phyloP scores from a whole-genome alignment of 2,888 invertebrate genomes.

The Anaspis maculata region DNA sequence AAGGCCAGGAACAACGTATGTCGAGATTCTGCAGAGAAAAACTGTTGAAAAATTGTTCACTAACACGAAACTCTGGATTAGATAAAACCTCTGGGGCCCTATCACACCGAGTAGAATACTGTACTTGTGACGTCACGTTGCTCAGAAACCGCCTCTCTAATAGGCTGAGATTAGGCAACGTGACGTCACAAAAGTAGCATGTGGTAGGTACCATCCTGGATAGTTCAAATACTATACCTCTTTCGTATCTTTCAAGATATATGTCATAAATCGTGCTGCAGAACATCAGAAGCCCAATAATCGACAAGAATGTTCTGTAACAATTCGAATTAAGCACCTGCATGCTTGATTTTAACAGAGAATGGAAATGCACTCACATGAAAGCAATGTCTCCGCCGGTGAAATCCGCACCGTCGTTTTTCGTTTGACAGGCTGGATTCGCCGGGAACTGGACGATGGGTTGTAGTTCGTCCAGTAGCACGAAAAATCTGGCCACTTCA shows the following conservation, averaged over 20 bases:
- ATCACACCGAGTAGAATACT: too few relatives aligned
- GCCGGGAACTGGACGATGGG: not conserved
- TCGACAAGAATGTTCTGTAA: constrained; percentile 1
- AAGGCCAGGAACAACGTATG: constrained; percentile 23
- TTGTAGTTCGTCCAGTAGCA: not conserved
- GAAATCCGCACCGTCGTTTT: constrained; percentile 4
- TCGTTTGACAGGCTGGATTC: constrained; percentile 3
- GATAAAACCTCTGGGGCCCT: too few relatives aligned
- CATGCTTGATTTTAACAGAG: not conserved
- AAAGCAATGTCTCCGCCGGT: constrained; percentile 5
- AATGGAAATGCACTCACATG: constrained; percentile 9
- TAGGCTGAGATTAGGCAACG: too few relatives aligned
- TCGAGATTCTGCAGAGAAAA: constrained; percentile 16
- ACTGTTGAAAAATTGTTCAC: too few relatives aligned
- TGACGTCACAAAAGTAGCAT: constrained; percentile 1
- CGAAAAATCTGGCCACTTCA: constrained; percentile 9
- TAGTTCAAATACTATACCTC: not conserved
- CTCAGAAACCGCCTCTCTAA: too few relatives aligned
- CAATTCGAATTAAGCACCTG: not conserved
- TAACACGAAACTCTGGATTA: too few relatives aligned
- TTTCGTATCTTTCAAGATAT: not conserved
- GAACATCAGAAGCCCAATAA: constrained; percentile 1
- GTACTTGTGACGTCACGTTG: too few relatives aligned
- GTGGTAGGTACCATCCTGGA: constrained; percentile 1
- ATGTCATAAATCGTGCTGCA: constrained; percentile 1